Evolutionary conservation across 2,113 vertebrate species (phyloP).

Genomic region (Lutjanus erythropterus): DNA sequence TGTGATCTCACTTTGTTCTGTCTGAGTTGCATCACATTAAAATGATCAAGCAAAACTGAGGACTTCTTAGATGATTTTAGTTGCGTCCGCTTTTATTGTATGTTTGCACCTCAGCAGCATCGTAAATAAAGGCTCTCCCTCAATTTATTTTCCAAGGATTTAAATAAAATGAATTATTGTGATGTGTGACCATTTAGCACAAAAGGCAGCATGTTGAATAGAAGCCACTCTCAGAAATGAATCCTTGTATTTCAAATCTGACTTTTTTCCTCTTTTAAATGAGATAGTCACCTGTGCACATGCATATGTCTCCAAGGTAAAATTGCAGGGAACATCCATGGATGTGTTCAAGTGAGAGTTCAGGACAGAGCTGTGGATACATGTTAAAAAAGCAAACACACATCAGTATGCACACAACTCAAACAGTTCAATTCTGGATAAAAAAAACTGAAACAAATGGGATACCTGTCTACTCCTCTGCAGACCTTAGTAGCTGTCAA

Average conservation of each 20-base stretch:
- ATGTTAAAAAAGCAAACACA: not conserved
- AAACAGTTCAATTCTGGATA: not conserved
- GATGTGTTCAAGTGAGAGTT: conserved; percentile 38
- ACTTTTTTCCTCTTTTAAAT: not conserved
- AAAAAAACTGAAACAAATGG: not conserved
- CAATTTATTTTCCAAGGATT: too few species aligned
- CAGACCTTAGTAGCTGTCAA: conserved; percentile 71
- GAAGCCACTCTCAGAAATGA: too few species aligned
- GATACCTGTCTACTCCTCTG: conserved; percentile 69
- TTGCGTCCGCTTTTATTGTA: too few species aligned
- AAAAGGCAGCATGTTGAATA: too few species aligned
- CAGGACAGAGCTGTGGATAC: conserved; percentile 64
- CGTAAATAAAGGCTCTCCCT: too few species aligned
- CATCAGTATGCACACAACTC: not conserved
- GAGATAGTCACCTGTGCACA: conserved; percentile 72
- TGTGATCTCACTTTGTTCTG: too few species aligned
- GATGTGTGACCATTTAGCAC: not conserved
- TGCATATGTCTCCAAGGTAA: conserved; percentile 73
- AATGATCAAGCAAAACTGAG: too few species aligned
- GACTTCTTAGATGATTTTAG: too few species aligned
- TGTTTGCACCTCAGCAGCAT: too few species aligned
- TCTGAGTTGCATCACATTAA: too few species aligned
- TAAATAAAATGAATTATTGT: too few species aligned
- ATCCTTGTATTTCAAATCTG: not conserved
- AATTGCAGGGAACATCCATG: conserved; percentile 54